Base-by-base conservation (phyloP, 2,888 invertebrate species). In the Chrysolina oricalcia region DNA sequence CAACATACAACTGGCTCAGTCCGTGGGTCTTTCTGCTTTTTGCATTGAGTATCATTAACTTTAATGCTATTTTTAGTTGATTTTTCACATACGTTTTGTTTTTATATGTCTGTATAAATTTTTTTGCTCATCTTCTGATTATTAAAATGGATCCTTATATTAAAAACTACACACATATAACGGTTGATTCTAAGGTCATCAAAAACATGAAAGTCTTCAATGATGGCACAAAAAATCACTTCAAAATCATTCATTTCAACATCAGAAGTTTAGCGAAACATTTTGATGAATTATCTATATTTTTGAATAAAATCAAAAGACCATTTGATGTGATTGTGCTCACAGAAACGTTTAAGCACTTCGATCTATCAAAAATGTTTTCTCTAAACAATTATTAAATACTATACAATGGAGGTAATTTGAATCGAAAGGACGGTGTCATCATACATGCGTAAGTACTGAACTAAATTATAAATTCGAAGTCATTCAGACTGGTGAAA, bases 211-310 rank as follows among this genome's bases (percentile, higher is more conserved):
- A 48, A 48, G 3, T 4, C 8, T 43, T 43, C 43, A 43, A 8
- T 43, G 9, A 43, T 43, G 9, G 8, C 43, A 43, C 5, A 43
- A 43, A 13, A 2, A 43, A 8, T 4, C 5, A 43, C 43, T 43
- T 43, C 43, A 8, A 43, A 43, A 43, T 43, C 11, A 43, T 43
- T 8, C 9, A 43, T 13, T 43, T 43, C 43, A 43, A 43, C 43
- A 43, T 43, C 13, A 43, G 48, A n/a, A 48, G 48, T 48, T 48
- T 48, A 48, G 15, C 48, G 48, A 48, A 48, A 48, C 48, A n/a
- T 48, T 48, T 48, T 48, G 48, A 48, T 48, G 48, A 48, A 48
- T 48, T n/a, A n/a, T 48, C 48, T 48, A n/a, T n/a, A n/a, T n/a
- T n/a, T n/a, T n/a, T n/a, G n/a, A n/a, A n/a, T n/a, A n/a, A n/a